Evolutionary conservation across 23 tunicate genomes (phyloP), one percentile per base, ranked within the genome.

Genomic region (Styela clava): DNA sequence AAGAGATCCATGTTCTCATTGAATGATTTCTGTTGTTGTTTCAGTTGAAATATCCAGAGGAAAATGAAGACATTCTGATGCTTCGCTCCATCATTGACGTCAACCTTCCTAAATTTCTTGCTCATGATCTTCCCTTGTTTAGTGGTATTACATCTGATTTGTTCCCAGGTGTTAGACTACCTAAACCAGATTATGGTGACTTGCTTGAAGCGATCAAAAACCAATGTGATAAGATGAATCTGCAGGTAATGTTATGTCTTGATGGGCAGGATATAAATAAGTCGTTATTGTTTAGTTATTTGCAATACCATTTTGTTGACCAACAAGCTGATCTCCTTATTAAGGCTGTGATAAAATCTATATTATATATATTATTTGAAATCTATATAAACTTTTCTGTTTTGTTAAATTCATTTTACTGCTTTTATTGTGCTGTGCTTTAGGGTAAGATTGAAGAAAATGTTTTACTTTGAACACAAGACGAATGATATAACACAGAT

Each of bases 121-220:
- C 99, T 74, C 99, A 95, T 34, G 99, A 95, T 83, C 79, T 95
- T 30, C 99, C 99, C 44, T 91, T 95, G 63, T 95, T 95, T 79
- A 95, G 83, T 63, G 99, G 99, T 35, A 95, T 95, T 85, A 95
- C 99, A 62, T 86, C 95, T 31, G 99, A 95, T 89, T 78, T 95
- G 35, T 95, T 95, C 81, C 99, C 99, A 3, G 99, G 99, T 9
- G 87, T 95, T 1, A 79, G 83, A 52, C 87, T 95, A 62, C 99
- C 99, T 20, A 87, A 89, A 73, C 99, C 99, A 1, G 99, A 95
- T 69, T 95, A 95, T 64, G 73, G 63, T 20, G 87, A 85, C 73
- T 84, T 95, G 44, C 88, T 88, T n/a, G 91, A 79, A 12, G 95
- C 99, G 19, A 89, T 95, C 68, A 81, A 89, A 78, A 86, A 95